A percentile compares a stretch with the other conserved stretches of the same genome.
Conservation (phyloP, 2,797 vertebrate species). For the Onychomys arenicola region DNA sequence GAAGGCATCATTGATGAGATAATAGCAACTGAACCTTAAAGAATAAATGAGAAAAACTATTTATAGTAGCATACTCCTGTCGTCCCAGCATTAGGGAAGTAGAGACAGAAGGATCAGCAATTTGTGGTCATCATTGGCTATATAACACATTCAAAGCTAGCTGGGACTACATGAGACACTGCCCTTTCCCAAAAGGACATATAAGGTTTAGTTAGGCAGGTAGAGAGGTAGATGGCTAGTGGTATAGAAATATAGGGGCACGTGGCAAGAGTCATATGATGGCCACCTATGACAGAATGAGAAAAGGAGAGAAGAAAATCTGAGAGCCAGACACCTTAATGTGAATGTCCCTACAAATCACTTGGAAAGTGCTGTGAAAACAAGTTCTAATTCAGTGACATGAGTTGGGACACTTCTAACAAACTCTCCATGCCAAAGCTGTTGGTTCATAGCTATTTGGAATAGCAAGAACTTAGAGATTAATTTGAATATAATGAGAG, state of each 20-base stretch:
- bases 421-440: not conserved
- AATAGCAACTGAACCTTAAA: not conserved
- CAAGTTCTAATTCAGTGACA: not conserved
- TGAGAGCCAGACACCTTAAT: not conserved
- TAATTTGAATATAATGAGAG: not conserved
- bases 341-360: not conserved
- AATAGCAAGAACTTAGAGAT: slow-evolving; percentile 24
- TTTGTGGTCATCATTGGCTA: not conserved
- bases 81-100: not conserved
- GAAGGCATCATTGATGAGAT: not conserved
- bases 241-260: not conserved
- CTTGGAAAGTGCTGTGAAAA: not conserved
- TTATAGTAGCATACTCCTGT: not conserved
- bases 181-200: not conserved
- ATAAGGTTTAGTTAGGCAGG: not conserved
- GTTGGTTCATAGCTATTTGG: not conserved
- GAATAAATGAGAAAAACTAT: not conserved
- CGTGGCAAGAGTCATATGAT: not conserved
- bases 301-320: not conserved
- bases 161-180: not conserved
- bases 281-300: not conserved
- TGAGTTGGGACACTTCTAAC: not conserved
- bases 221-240: not conserved
- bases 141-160: not conserved
- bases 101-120: not conserved